phyloP scores from a whole-genome alignment of 2,888 invertebrate genomes.

The Oscheius onirici region DNA sequence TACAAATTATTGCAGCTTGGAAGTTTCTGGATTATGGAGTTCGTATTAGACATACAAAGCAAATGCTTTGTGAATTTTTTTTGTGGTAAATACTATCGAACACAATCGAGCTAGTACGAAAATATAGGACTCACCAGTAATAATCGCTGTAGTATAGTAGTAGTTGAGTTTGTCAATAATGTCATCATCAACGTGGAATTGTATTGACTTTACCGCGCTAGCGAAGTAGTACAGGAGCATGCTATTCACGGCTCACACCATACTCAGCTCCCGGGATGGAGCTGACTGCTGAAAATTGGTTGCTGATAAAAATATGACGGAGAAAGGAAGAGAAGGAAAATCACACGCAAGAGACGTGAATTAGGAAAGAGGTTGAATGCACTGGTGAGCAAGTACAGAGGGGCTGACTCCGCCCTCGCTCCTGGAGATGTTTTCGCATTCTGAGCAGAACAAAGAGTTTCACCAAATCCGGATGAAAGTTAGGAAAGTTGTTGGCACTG shows the following conservation, averaged over 20 bases:
- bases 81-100: no score
- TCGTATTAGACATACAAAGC: no score
- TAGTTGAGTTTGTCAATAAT: slow-evolving; percentile 72
- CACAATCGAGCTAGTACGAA: no score
- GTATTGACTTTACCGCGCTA: slow-evolving; percentile 70
- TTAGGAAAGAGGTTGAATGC: slow-evolving; percentile 27
- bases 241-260: slow-evolving; percentile 12
- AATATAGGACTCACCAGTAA: slow-evolving; percentile 61
- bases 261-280: slow-evolving; percentile 21
- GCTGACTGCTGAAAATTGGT: slow-evolving; percentile 6
- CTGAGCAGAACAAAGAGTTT: slow-evolving; percentile 23
- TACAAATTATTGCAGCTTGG: no score
- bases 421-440: slow-evolving; percentile 33
- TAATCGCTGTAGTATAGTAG: slow-evolving; percentile 72
- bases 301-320: not conserved
- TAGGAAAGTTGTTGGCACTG: not conserved
- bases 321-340: slow-evolving; percentile 10
- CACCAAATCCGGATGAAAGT: slow-evolving; percentile 1
- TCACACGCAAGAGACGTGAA: slow-evolving; percentile 27
- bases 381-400: slow-evolving; percentile 33
- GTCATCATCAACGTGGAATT: slow-evolving; percentile 72
- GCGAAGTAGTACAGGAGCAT: slow-evolving; percentile 71
- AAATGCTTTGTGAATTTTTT: no score
- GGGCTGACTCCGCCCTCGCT: slow-evolving; percentile 32
- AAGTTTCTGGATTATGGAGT: no score